These are phyloP conservation scores for Paramacrobiotus metropolitanus DNA, from an alignment of 1,140 invertebrate genomes.

Conservation along the genomic window DNA sequence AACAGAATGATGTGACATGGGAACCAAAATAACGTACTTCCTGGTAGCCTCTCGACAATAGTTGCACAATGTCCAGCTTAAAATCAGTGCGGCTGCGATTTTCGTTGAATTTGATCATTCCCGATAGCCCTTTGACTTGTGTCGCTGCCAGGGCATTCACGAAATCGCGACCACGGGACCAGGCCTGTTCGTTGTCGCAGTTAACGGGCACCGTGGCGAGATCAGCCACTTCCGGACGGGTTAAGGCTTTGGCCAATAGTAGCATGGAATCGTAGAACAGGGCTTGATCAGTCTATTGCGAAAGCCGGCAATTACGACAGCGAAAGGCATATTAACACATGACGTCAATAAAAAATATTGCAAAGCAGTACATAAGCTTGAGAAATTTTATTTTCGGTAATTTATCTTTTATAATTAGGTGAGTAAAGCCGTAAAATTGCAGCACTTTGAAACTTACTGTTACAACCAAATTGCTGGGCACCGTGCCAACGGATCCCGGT, in stretches of 20 bases:
- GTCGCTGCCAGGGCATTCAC: conserved; percentile 56
- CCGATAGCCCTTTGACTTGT: conserved; percentile 68
- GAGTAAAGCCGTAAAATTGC: too few species aligned
- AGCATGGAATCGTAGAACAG: conserved; percentile 25
- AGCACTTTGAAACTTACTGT: background rate
- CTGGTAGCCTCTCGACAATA: conserved; percentile 35
- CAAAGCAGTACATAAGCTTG: too few species aligned
- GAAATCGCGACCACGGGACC: conserved; percentile 34
- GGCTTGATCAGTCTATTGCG: conserved; percentile 26
- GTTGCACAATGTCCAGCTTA: conserved; percentile 62
- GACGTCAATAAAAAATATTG: background rate
- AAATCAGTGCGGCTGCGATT: conserved; percentile 65
- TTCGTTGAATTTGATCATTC: conserved; percentile 81
- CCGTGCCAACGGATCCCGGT: background rate
- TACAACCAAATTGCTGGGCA: background rate
- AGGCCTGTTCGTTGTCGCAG: conserved; percentile 20
- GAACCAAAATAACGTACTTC: too few species aligned
- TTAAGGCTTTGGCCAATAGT: conserved; percentile 21
- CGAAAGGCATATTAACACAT: conserved; percentile 10
- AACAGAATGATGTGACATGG: too few species aligned
- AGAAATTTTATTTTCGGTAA: too few species aligned
- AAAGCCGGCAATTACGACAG: too few species aligned
- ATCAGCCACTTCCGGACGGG: conserved; percentile 18
- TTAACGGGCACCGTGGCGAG: background rate
- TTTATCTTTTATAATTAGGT: too few species aligned